Base-by-base conservation (phyloP, 2,113 vertebrate species). In the Octodon degus region DNA sequence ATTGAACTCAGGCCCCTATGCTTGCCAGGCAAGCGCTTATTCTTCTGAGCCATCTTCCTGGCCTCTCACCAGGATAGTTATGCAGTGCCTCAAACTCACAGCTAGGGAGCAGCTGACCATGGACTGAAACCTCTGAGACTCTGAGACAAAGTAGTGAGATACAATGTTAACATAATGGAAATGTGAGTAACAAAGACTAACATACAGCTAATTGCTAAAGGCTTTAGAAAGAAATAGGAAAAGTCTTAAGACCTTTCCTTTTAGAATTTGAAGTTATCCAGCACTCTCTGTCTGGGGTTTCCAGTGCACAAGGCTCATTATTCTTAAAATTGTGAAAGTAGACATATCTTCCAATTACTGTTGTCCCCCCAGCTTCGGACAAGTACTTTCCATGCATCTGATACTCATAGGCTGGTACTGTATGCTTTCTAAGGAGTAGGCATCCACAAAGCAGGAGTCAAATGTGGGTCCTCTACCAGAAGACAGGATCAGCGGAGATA, bases 281-380 rank as follows among this genome's bases (percentile, higher is more conserved):
- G n/a, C 77, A 40, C 27, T 32, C 22, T 53, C 16, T 92, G 96
- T 93, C 37, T 68, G 83, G 17, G 72, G 76, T 91, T 93, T 95
- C 40, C 83, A 63, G 85, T 82, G 86, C 43, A 77, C 47, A 53
- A 86, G 32, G 2, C 30, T 94, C 30, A 74, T 93, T 91, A 82
- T 77, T 40, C 7, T 70, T 27, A 25, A 47, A 90, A 79, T 68
- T 91, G 87, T 91, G 25, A 74, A 47, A 94, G n/a, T 5, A 94
- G 20, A 32, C 2, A 53, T 80, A 58, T 40, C 74, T 13, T 40
- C 7, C 32, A 65, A 58, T 55, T 70, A 53, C 62, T 6, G 67
- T 89, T 86, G 8, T 27, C 10, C 80, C 7, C 17, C 8, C 1
- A 43, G 32, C 2, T 25, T 70, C 68, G 83, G 55, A 43, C 83